Percentiles rank a stretch among this genome's conserved stretches.
Conservation (phyloP, 1,140 invertebrate genomes). For the Vanessa tameamea region DNA sequence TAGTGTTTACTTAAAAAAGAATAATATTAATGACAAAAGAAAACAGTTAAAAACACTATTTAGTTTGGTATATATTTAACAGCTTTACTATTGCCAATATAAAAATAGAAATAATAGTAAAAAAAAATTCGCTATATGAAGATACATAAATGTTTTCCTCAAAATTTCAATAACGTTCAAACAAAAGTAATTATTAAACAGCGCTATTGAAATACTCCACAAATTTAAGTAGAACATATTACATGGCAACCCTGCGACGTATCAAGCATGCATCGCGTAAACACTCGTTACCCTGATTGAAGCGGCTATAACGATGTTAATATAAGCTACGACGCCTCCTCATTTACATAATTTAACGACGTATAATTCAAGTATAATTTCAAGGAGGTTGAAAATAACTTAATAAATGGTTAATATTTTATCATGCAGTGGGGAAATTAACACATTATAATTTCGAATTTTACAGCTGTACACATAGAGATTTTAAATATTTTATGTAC, state of each 20-base stretch:
- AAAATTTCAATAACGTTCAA: too few species aligned
- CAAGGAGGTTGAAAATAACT: not conserved
- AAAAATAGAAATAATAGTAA: too few species aligned
- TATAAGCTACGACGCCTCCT: not conserved
- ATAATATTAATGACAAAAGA: too few species aligned
- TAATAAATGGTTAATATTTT: not conserved
- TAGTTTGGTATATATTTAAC: too few species aligned
- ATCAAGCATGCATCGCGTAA: constrained; percentile 4
- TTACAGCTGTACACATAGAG: not conserved
- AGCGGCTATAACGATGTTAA: not conserved
- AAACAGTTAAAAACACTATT: too few species aligned
- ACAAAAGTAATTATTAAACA: too few species aligned
- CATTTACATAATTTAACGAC: constrained; percentile 4
- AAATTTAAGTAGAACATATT: not conserved
- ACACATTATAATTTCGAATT: not conserved
- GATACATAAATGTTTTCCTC: too few species aligned
- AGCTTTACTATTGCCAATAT: too few species aligned
- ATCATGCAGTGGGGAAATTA: not conserved
- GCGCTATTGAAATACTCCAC: too few species aligned
- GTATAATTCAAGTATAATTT: not conserved
- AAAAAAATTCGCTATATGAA: too few species aligned
- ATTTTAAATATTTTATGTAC: too few species aligned
- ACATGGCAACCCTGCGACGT: not conserved
- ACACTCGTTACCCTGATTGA: constrained; percentile 7
- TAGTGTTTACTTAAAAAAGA: too few species aligned